These are phyloP conservation scores for Artemisiospiza belli DNA, from an alignment of 2,113 vertebrate genomes.

Conservation along the genomic window DNA sequence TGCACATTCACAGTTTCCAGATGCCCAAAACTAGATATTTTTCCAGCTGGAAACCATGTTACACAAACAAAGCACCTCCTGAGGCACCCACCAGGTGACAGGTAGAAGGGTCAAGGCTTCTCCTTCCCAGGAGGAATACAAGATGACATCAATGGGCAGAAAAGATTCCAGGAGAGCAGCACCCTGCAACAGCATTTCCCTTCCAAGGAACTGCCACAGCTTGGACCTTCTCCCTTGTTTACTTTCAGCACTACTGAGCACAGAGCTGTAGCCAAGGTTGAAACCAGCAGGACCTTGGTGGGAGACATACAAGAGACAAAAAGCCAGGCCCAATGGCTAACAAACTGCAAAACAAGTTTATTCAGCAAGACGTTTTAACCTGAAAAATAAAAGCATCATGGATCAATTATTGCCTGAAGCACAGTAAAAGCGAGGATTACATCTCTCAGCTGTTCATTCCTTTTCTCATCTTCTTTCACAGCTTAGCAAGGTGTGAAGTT, in stretches of 20 bases:
- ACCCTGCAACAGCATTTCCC: accelerated
- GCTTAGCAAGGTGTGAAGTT: not conserved
- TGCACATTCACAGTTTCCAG: not conserved
- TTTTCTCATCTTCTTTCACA: not conserved
- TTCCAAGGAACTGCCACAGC: not conserved
- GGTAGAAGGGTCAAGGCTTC: not conserved
- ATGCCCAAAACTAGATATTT: not conserved
- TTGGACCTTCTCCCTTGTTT: not conserved
- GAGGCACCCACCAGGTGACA: not conserved
- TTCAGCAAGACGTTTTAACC: not conserved
- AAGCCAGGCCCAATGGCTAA: not conserved
- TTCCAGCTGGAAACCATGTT: not conserved
- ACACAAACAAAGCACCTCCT: not conserved
- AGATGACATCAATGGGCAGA: not conserved
- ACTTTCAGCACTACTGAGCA: accelerated
- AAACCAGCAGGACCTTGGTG: not conserved
- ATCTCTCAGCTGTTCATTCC: not conserved
- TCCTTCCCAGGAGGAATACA: not conserved
- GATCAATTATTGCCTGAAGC: not conserved
- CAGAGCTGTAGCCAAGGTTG: not conserved
- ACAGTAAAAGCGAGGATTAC: not conserved
- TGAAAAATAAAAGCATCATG: not conserved
- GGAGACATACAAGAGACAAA: not conserved
- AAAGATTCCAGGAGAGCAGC: not conserved
- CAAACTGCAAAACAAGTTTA: not conserved